A percentile compares a stretch with the other conserved stretches of the same genome.
phyloP scores from a whole-genome alignment of 37 sponge, comb jelly and placozoan genomes.

The Cliona cf. orientalis region DNA sequence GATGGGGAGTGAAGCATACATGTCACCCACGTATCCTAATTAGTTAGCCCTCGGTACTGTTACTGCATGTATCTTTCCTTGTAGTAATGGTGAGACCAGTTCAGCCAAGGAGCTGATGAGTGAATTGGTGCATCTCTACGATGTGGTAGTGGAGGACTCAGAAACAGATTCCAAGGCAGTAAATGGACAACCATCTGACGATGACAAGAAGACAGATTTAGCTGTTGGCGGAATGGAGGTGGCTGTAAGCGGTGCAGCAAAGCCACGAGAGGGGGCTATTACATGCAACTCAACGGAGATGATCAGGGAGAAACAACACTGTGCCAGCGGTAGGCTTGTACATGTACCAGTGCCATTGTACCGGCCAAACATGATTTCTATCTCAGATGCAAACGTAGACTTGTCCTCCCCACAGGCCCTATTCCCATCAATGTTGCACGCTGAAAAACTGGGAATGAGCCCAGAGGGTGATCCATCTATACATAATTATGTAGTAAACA shows the following conservation, averaged over 20 bases:
- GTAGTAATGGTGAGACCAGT: slow-evolving; percentile 6
- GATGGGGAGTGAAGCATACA: too few species aligned
- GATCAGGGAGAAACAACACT: slow-evolving; percentile 53
- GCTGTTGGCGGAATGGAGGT: too few species aligned
- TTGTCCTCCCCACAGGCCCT: not conserved
- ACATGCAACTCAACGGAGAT: slow-evolving; percentile 74
- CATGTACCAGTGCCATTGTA: not conserved
- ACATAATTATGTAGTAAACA: not conserved
- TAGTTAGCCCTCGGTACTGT: too few species aligned
- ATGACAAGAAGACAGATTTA: not conserved
- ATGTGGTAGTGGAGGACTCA: slow-evolving; percentile 25
- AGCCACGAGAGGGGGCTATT: slow-evolving; percentile 5
- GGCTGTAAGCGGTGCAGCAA: not conserved
- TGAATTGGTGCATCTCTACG: slow-evolving; percentile 57
- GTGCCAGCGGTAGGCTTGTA: not conserved
- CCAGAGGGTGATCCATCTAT: too few species aligned
- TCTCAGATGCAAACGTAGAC: too few species aligned
- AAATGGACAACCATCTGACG: not conserved
- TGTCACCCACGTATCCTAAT: too few species aligned
- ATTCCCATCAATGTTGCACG: too few species aligned
- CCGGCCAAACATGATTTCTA: too few species aligned
- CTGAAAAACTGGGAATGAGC: too few species aligned
- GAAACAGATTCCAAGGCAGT: not conserved
- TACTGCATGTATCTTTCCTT: not conserved
- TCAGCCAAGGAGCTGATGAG: not conserved